Conservation (phyloP, 2,797 vertebrate species). For the Fundulus diaphanus region DNA sequence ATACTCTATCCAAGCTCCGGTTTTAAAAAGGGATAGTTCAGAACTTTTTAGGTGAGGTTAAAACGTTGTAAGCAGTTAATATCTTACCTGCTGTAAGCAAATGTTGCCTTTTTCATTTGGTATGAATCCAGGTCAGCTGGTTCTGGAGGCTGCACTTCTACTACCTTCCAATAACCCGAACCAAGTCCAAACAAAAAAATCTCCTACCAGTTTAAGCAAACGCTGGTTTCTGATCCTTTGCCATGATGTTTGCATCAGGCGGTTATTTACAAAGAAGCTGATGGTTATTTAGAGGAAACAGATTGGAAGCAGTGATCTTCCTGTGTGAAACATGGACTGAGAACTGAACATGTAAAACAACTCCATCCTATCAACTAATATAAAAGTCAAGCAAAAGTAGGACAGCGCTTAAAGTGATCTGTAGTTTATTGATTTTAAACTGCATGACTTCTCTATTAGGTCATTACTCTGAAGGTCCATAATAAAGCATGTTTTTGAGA, state of each 20-base stretch:
- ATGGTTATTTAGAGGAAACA: no score
- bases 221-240: no score
- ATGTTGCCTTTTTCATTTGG: neutral
- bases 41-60: neutral
- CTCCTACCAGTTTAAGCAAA: no score
- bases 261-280: no score
- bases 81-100: neutral
- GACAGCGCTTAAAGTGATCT: neutral
- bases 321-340: neutral
- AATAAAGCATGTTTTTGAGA: neutral
- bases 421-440: neutral
- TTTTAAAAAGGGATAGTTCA: no score
- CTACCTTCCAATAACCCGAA: no score
- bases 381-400: neutral
- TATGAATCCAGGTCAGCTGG: neutral
- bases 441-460: neutral
- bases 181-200: no score
- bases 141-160: neutral
- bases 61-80: neutral
- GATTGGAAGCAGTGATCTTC: neutral
- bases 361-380: neutral
- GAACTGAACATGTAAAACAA: neutral
- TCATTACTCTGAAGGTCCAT: neutral
- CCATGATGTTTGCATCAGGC: no score
- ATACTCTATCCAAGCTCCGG: neutral